Base-by-base conservation (phyloP, 1,140 invertebrate species). In the Nylanderia fulva region DNA sequence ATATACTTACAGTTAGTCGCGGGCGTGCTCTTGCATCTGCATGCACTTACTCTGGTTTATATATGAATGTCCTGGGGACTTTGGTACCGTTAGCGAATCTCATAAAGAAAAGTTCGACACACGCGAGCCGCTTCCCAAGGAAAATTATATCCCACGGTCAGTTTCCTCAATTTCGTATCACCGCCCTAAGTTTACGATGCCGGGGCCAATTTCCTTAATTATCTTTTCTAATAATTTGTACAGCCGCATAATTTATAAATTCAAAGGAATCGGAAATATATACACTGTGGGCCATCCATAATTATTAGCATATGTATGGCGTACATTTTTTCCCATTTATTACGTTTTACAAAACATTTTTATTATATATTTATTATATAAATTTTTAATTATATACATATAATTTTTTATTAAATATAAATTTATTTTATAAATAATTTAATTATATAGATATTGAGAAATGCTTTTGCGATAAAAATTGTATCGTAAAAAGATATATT, bases 1-100 rank as follows among this genome's bases (percentile, higher is more conserved):
- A 85, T 56, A 52, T 69, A 64, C 75, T 88, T 88, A 85, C 87
- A 80, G 86, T 88, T 88, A 88, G 45, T 66, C 61, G 80, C 86
- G 74, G 74, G 86, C 75, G 76, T 85, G 72, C 75, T 85, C 83
- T 71, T 29, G 69, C 48, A 85, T 88, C 86, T 85, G 64, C 68
- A 64, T 48, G 29, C 45, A 63, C 54, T 85, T 69, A 76, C 84
- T 88, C 86, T 54, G 68, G 63, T 88, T 88, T 88, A 60, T 88
- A 76, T 60, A 85, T 48, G 48, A 71, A 88, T 84, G 58, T 88
- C 58, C 84, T 21, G 79, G 21, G 76, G 68, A 71, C 48, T 58
- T 52, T 4, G 52, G 75, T 88, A 72, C 86, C 87, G 87, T 88
- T 88, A 88, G 58, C 48, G 63, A 13, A 54, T 29, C 48, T 29